Conservation (phyloP, 2,113 vertebrate species). For the Zosterops lateralis region DNA sequence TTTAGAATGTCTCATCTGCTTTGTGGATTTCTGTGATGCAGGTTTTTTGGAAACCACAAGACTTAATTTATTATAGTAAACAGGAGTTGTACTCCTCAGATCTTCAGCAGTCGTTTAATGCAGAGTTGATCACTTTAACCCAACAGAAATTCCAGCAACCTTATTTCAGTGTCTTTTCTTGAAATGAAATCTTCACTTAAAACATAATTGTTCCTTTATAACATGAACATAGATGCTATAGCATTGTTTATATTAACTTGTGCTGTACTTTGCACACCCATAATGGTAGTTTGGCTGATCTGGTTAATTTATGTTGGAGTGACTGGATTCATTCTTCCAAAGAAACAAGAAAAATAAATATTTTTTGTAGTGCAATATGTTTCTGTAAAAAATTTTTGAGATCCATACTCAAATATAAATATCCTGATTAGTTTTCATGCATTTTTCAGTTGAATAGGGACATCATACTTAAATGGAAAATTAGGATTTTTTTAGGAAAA, state of each 20-base stretch:
- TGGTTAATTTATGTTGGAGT: not conserved
- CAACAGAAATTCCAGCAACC: not conserved
- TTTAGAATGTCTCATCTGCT: not conserved
- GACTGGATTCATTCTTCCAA: not conserved
- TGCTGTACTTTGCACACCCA: not conserved
- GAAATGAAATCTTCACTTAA: not conserved
- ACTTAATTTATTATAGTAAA: not conserved
- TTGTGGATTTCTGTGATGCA: not conserved
- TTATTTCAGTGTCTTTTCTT: not conserved
- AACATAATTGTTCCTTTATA: not conserved
- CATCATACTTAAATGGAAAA: not conserved
- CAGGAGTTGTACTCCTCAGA: not conserved
- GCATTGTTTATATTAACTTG: not conserved
- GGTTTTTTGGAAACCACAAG: not conserved
- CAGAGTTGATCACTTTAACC: not conserved
- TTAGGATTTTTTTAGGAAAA: too few species aligned
- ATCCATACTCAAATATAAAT: fast-evolving
- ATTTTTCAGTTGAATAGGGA: not conserved
- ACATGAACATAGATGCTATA: not conserved
- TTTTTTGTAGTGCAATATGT: not conserved
- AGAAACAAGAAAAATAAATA: not conserved
- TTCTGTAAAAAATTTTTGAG: not conserved
- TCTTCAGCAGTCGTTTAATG: not conserved
- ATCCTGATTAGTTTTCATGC: not conserved
- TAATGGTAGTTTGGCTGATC: not conserved